These are phyloP conservation scores for Drosophila conformis DNA, from an alignment of 2,888 invertebrate genomes.

Conservation along the genomic window DNA sequence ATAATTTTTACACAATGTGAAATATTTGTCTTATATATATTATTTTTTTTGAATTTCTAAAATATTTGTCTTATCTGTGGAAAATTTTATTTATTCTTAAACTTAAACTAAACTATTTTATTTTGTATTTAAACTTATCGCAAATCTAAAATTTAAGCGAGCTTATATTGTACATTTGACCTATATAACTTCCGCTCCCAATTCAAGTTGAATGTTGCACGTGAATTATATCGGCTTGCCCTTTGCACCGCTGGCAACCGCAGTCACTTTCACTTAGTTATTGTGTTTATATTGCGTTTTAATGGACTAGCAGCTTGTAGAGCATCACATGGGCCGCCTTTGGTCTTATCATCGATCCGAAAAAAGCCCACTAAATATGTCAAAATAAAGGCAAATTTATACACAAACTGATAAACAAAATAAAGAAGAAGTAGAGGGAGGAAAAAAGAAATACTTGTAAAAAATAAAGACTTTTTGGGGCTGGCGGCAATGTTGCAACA, in stretches of 20 bases:
- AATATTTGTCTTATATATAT: not conserved
- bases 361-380: slow-evolving; percentile 72
- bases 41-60: not conserved
- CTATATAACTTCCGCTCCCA: slow-evolving; percentile 11
- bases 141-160: not conserved
- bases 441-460: slow-evolving; percentile 20
- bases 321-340: slow-evolving; percentile 43
- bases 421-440: slow-evolving; percentile 4
- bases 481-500: slow-evolving; percentile 61
- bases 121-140: not conserved
- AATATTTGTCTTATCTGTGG: not conserved
- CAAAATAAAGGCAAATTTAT: slow-evolving; percentile 80
- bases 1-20: not conserved
- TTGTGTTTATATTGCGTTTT: slow-evolving; percentile 57
- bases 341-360: slow-evolving; percentile 43
- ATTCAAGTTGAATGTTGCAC: not conserved
- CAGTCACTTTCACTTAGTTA: slow-evolving; percentile 44
- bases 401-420: slow-evolving; percentile 72
- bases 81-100: not conserved
- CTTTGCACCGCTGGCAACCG: not conserved
- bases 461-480: slow-evolving; percentile 25
- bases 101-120: not conserved
- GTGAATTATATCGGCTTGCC: not conserved
- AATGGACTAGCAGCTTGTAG: slow-evolving; percentile 61
- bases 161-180: slow-evolving; percentile 7